A percentile compares a stretch with the other conserved stretches of the same genome.
These are phyloP conservation scores for Ataeniobius toweri DNA, from an alignment of 2,797 vertebrate genomes.

Conservation along the genomic window DNA sequence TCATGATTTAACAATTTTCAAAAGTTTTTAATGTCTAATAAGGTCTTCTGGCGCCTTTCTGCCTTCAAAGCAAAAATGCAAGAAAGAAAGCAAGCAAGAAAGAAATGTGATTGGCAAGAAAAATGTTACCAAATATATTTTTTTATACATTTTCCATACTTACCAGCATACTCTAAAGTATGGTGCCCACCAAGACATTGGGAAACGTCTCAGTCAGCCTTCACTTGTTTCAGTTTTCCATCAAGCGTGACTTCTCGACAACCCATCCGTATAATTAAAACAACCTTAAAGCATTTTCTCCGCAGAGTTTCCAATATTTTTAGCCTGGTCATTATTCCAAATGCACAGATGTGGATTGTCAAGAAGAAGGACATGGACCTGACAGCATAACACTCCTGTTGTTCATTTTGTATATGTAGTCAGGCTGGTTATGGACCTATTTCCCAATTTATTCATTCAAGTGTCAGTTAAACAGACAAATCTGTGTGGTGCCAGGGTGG, in stretches of 20 bases:
- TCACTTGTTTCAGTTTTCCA: conserved; percentile 75
- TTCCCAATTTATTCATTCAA: conserved; percentile 76
- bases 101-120: too few relatives aligned
- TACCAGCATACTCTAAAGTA: conserved; percentile 28
- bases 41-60: background rate
- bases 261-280: conserved; percentile 81
- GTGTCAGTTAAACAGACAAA: conserved; percentile 76
- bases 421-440: conserved; percentile 71
- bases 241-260: conserved; percentile 74
- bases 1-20: background rate
- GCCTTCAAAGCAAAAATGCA: background rate
- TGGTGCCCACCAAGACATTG: conserved; percentile 31
- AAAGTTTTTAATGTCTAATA: background rate
- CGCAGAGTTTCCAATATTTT: conserved; percentile 73
- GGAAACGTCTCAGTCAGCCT: conserved; percentile 56
- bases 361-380: conserved; percentile 56
- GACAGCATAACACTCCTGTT: conserved; percentile 72
- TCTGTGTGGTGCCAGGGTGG: conserved; percentile 72
- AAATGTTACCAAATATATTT: too few relatives aligned
- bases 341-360: conserved; percentile 72
- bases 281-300: conserved; percentile 78
- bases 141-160: conserved; percentile 37
- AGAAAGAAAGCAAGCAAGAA: too few relatives aligned
- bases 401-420: conserved; percentile 73
- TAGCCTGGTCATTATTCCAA: conserved; percentile 76